These are phyloP conservation scores for Lasioglossum calceatum DNA, from an alignment of 2,888 invertebrate species.

Conservation along the genomic window DNA sequence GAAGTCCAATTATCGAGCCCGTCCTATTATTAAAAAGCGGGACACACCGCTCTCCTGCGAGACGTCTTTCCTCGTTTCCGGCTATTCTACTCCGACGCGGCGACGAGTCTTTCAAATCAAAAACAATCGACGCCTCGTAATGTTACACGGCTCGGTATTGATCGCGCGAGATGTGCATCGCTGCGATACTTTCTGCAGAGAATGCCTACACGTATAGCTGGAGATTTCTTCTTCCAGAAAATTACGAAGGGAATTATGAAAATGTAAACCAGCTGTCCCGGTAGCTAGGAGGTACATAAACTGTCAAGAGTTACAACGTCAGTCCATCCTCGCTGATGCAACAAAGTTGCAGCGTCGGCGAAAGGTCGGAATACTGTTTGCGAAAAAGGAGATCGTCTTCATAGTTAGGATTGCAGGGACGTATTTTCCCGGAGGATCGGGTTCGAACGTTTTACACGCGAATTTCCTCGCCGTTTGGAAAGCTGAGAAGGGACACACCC, in stretches of 20 bases:
- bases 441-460: neutral
- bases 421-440: neutral
- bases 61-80: neutral
- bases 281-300: neutral
- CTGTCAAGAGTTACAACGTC: neutral
- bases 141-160: neutral
- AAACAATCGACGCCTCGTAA: neutral
- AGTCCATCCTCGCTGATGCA: neutral
- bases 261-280: neutral
- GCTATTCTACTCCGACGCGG: neutral
- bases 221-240: no score
- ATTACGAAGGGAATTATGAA: no score
- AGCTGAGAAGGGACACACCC: neutral
- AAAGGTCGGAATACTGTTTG: neutral
- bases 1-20: neutral
- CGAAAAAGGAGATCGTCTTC: neutral
- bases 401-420: neutral
- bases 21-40: neutral
- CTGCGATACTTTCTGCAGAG: neutral
- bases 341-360: neutral
- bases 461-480: conserved; percentile 12
- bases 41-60: neutral
- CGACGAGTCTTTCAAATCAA: neutral
- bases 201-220: no score
- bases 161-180: neutral